Conservation (phyloP, 1,140 invertebrate genomes). For the Halyomorpha halys region DNA sequence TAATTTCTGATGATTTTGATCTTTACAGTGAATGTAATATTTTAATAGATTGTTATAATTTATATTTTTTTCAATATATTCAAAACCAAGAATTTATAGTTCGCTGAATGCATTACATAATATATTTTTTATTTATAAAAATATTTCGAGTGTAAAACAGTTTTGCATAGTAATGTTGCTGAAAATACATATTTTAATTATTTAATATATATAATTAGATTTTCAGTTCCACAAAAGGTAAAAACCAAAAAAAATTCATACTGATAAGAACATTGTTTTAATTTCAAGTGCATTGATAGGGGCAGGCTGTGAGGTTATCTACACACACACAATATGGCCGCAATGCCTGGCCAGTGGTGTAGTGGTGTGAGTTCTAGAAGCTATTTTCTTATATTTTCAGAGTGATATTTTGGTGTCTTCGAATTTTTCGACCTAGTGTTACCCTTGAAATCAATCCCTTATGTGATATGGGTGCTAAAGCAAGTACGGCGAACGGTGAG, state of each 20-base stretch:
- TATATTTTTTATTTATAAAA: too few species aligned
- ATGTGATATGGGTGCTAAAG: constrained; percentile 63
- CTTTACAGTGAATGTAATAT: too few species aligned
- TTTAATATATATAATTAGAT: too few species aligned
- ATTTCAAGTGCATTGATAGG: constrained; percentile 14
- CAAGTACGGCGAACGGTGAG: constrained; percentile 61
- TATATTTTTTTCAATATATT: too few species aligned
- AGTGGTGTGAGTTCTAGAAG: constrained; percentile 13
- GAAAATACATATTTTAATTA: too few species aligned
- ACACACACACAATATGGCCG: constrained; percentile 27
- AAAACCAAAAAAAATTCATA: neutral
- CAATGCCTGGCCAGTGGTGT: constrained; percentile 22
- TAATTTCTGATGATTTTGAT: too few species aligned
- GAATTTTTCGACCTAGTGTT: constrained; percentile 9
- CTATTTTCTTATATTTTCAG: constrained; percentile 20
- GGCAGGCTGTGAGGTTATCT: constrained; percentile 18
- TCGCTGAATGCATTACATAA: too few species aligned
- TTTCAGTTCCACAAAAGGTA: too few species aligned
- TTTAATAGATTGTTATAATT: too few species aligned
- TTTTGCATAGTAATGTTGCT: too few species aligned
- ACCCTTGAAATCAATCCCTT: constrained; percentile 6
- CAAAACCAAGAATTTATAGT: too few species aligned
- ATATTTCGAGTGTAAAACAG: too few species aligned
- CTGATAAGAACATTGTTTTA: constrained; percentile 9
- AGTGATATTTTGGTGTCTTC: constrained; percentile 2